phyloP scores from a whole-genome alignment of 2,797 vertebrate species.

The Gastrophryne carolinensis region DNA sequence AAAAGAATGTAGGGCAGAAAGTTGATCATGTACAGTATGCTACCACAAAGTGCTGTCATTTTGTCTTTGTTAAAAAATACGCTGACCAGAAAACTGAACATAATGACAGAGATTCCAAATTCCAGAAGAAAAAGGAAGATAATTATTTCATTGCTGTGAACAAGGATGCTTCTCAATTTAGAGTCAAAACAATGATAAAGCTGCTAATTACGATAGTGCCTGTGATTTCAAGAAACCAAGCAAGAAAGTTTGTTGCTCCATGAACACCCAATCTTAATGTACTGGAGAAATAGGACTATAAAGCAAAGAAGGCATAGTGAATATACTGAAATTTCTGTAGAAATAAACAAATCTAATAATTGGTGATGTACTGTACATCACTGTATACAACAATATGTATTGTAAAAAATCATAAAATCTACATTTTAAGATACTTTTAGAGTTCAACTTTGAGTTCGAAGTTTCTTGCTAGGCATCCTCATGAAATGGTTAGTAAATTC shows the following conservation, averaged over 20 bases:
- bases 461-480: too few species aligned
- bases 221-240: constrained; percentile 72
- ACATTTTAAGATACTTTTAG: too few species aligned
- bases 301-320: neutral
- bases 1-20: constrained; percentile 70
- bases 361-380: too few species aligned
- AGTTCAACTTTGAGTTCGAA: too few species aligned
- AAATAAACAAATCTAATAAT: too few species aligned
- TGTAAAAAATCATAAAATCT: too few species aligned
- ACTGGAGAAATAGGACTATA: constrained; percentile 56
- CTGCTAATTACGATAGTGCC: constrained; percentile 58
- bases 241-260: constrained; percentile 61
- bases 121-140: constrained; percentile 68
- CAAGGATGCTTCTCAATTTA: constrained; percentile 67
- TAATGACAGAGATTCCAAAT: constrained; percentile 64
- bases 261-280: constrained; percentile 68
- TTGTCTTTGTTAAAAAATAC: constrained; percentile 61
- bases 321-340: too few species aligned
- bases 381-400: too few species aligned
- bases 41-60: constrained; percentile 65
- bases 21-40: constrained; percentile 66
- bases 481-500: too few species aligned
- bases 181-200: constrained; percentile 57
- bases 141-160: constrained; percentile 60
- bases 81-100: constrained; percentile 68